phyloP scores from a whole-genome alignment of 2,113 vertebrate genomes.

The Apodemus sylvaticus region DNA sequence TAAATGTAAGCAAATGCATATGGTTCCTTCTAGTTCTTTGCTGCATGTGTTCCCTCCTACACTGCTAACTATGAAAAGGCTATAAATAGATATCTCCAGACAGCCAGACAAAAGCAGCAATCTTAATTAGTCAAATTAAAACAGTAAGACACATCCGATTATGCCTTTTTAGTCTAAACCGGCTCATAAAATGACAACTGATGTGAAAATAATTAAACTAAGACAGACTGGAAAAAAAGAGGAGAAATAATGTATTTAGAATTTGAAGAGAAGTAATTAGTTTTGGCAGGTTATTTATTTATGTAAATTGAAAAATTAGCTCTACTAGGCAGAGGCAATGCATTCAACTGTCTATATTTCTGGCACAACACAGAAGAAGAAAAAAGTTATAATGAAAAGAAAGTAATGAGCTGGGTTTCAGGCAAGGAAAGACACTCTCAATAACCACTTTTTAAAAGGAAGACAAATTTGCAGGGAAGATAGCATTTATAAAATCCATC shows the following conservation, averaged over 20 bases:
- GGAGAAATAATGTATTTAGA: slow-evolving; percentile 85
- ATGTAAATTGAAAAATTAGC: slow-evolving; percentile 89
- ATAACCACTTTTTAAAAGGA: slow-evolving; percentile 34
- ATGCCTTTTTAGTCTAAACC: slow-evolving; percentile 84
- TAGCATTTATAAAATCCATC: slow-evolving; percentile 39
- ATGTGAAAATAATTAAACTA: slow-evolving; percentile 88
- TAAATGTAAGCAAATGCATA: background rate
- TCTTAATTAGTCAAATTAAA: slow-evolving; percentile 87
- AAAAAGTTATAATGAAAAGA: slow-evolving; percentile 69
- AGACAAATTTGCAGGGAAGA: slow-evolving; percentile 57
- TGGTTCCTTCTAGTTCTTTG: slow-evolving; percentile 48
- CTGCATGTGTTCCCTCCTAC: slow-evolving; percentile 21
- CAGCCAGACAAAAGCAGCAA: slow-evolving; percentile 81
- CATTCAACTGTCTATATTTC: slow-evolving; percentile 76
- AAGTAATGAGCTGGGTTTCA: slow-evolving; percentile 71
- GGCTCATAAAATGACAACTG: slow-evolving; percentile 85
- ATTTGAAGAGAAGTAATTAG: slow-evolving; percentile 87
- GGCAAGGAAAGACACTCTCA: slow-evolving; percentile 52
- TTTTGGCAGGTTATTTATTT: slow-evolving; percentile 89
- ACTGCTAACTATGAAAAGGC: slow-evolving; percentile 50
- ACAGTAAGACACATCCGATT: slow-evolving; percentile 81
- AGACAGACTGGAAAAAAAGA: slow-evolving; percentile 83
- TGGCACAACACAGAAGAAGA: slow-evolving; percentile 62
- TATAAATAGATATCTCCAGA: slow-evolving; percentile 71
- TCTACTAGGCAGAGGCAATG: slow-evolving; percentile 72